Evolutionary conservation across 2,113 vertebrate genomes (phyloP).

Genomic region (Crocuta crocuta): DNA sequence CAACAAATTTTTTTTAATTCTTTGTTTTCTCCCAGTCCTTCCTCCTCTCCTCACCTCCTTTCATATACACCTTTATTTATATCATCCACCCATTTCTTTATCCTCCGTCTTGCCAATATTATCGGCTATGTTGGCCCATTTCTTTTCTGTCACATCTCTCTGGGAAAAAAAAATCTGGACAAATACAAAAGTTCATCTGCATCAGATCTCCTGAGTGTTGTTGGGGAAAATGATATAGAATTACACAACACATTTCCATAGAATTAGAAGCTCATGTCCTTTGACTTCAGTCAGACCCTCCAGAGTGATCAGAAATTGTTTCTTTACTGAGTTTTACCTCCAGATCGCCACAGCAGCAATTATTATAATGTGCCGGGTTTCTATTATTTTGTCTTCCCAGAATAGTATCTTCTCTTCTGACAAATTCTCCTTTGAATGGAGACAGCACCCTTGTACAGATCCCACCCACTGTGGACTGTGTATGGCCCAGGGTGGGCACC

Average conservation of each 20-base stretch:
- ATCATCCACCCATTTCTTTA: neutral
- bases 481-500: neutral
- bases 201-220: neutral
- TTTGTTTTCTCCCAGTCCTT: neutral
- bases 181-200: neutral
- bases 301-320: neutral
- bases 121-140: neutral
- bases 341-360: neutral
- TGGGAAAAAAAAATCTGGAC: neutral
- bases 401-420: neutral
- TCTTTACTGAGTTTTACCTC: neutral
- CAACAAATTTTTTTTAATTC: neutral
- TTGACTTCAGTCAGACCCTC: neutral
- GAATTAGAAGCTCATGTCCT: neutral
- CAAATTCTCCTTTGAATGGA: neutral
- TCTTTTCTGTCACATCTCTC: conserved; percentile 7
- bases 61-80: neutral
- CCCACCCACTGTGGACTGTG: fast-evolving
- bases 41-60: neutral
- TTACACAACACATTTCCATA: neutral
- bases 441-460: neutral
- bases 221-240: neutral
- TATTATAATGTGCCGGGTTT: neutral
- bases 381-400: neutral
- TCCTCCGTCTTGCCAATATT: neutral